These are phyloP conservation scores for Luperina nickerlii DNA, from an alignment of 2,888 invertebrate genomes.

Conservation along the genomic window DNA sequence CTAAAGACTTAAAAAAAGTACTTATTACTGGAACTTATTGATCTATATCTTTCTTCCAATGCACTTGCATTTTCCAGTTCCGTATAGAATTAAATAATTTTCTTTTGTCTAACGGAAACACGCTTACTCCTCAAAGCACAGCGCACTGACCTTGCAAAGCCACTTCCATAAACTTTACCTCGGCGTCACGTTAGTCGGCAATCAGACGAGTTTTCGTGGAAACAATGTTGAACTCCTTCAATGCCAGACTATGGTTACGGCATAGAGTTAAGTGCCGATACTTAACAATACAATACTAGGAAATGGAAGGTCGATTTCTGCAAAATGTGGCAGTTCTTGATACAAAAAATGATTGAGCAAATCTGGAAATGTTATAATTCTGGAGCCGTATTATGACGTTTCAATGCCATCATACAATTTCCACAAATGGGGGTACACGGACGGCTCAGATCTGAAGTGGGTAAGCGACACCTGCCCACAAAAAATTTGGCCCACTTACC, in stretches of 20 bases:
- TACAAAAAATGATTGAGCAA: constrained; percentile 7
- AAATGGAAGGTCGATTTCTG: constrained; percentile 24
- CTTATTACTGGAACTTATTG: not conserved
- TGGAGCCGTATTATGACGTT: too few species aligned
- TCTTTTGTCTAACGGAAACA: not conserved
- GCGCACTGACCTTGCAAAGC: constrained; percentile 29
- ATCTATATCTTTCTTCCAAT: not conserved
- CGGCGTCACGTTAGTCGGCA: constrained; percentile 48
- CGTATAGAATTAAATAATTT: not conserved
- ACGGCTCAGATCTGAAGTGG: too few species aligned
- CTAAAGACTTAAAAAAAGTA: not conserved
- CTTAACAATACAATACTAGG: constrained; percentile 26
- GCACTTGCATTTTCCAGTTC: not conserved
- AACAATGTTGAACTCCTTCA: constrained; percentile 66
- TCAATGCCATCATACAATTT: too few species aligned
- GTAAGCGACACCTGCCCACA: too few species aligned
- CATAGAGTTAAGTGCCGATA: constrained; percentile 41
- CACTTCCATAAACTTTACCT: constrained; percentile 39
- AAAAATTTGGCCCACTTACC: too few species aligned
- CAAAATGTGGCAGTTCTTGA: constrained; percentile 4
- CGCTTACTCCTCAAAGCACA: not conserved
- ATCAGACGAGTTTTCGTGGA: constrained; percentile 61
- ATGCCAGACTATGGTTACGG: constrained; percentile 61
- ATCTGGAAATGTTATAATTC: not conserved
- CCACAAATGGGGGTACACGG: too few species aligned